These are phyloP conservation scores for Picus viridis DNA, from an alignment of 2,797 vertebrate species.

Conservation along the genomic window DNA sequence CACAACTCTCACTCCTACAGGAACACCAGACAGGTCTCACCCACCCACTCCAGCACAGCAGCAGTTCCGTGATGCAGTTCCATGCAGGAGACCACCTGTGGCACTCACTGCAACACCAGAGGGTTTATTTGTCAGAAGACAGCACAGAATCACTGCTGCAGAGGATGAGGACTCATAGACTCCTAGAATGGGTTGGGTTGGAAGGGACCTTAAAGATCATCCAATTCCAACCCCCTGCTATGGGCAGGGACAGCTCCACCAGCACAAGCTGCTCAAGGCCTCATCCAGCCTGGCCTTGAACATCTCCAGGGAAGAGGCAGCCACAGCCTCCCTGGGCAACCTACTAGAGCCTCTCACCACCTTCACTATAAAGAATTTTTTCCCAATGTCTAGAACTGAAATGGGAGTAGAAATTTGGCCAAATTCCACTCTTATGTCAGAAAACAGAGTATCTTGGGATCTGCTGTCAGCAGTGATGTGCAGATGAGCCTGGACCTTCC, in stretches of 20 bases:
- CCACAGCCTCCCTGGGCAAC: too few relatives aligned
- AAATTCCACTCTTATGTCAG: background rate
- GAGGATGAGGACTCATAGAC: background rate
- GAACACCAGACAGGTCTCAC: background rate
- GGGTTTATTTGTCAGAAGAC: background rate
- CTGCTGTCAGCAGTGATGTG: fast-evolving
- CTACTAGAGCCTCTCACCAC: too few relatives aligned
- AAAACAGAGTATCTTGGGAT: background rate
- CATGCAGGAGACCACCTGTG: fast-evolving
- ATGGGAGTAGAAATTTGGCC: background rate
- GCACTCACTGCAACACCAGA: fast-evolving
- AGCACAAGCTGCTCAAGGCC: too few relatives aligned
- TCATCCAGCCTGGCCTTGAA: too few relatives aligned
- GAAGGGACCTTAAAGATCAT: too few relatives aligned
- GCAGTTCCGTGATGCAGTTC: fast-evolving
- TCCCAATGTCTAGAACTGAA: background rate
- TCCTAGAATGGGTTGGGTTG: too few relatives aligned
- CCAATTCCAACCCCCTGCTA: too few relatives aligned
- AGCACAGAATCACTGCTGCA: fast-evolving
- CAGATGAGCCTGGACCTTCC: background rate
- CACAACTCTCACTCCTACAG: background rate
- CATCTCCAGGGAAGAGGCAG: too few relatives aligned
- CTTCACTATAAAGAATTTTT: too few relatives aligned
- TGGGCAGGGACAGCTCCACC: too few relatives aligned
- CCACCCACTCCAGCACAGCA: background rate